Conservation (phyloP, 2,113 vertebrate genomes). For the Leptocoma aspasia region DNA sequence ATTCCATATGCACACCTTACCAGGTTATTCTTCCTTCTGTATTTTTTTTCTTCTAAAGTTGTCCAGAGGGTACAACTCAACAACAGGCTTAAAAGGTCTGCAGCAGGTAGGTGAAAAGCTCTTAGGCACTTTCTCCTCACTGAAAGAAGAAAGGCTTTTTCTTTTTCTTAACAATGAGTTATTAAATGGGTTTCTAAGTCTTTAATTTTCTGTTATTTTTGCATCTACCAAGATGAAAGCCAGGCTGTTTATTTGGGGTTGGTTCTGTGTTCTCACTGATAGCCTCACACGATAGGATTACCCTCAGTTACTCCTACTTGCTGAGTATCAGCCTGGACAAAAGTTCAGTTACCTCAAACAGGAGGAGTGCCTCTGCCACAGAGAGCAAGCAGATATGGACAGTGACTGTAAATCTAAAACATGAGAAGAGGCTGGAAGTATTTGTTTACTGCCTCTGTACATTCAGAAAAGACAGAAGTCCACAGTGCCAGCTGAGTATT, state of each 20-base stretch:
- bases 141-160: neutral
- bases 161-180: neutral
- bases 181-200: neutral
- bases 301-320: neutral
- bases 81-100: neutral
- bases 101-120: neutral
- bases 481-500: neutral
- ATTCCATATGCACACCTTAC: neutral
- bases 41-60: neutral
- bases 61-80: neutral
- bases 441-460: neutral
- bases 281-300: neutral
- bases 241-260: neutral
- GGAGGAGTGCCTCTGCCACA: neutral
- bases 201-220: neutral
- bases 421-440: neutral
- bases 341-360: neutral
- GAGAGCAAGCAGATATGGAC: neutral
- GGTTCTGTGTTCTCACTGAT: neutral
- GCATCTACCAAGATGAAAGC: neutral
- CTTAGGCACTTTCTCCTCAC: neutral
- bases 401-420: neutral
- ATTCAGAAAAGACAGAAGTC: neutral
- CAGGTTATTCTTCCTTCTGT: neutral
- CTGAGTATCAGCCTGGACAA: neutral